These are phyloP conservation scores for Helicoverpa assulta DNA, from an alignment of 2,888 invertebrate species.

Conservation along the genomic window DNA sequence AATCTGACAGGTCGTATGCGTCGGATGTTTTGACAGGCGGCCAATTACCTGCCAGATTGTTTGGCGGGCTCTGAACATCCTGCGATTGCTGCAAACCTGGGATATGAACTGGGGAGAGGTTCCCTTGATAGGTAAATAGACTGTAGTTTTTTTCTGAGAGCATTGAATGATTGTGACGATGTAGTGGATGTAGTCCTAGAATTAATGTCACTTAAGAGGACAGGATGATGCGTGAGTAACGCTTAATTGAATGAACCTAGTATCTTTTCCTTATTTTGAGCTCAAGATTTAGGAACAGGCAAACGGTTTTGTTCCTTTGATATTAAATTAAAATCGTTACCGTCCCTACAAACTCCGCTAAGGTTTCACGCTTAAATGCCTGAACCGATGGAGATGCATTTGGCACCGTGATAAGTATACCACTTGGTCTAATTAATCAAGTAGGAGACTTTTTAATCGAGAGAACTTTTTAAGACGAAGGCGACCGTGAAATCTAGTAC, in stretches of 20 bases:
- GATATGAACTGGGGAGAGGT: slow-evolving; percentile 38
- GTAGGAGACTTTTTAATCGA: too few species aligned
- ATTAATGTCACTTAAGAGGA: too few species aligned
- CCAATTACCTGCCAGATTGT: slow-evolving; percentile 87
- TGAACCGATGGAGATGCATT: too few species aligned
- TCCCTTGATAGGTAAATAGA: slow-evolving; percentile 5
- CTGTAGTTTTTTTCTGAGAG: background rate
- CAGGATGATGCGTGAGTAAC: too few species aligned
- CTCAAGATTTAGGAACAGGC: background rate
- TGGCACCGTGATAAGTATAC: too few species aligned
- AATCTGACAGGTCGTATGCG: slow-evolving; percentile 80
- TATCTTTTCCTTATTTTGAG: background rate
- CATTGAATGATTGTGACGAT: background rate
- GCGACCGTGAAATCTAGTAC: too few species aligned
- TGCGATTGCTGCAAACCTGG: slow-evolving; percentile 79
- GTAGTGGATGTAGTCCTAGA: too few species aligned
- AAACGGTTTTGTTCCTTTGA: background rate
- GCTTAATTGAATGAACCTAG: too few species aligned
- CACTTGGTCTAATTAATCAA: too few species aligned
- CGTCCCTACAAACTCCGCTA: too few species aligned
- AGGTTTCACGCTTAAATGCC: too few species aligned
- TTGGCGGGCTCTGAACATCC: slow-evolving; percentile 73
- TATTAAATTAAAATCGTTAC: background rate
- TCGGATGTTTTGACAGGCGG: slow-evolving; percentile 87
- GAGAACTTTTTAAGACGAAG: too few species aligned